Evolutionary conservation across 2,113 vertebrate species (phyloP), one percentile per base, ranked within the genome.

Genomic region (Urocitellus parryii): DNA sequence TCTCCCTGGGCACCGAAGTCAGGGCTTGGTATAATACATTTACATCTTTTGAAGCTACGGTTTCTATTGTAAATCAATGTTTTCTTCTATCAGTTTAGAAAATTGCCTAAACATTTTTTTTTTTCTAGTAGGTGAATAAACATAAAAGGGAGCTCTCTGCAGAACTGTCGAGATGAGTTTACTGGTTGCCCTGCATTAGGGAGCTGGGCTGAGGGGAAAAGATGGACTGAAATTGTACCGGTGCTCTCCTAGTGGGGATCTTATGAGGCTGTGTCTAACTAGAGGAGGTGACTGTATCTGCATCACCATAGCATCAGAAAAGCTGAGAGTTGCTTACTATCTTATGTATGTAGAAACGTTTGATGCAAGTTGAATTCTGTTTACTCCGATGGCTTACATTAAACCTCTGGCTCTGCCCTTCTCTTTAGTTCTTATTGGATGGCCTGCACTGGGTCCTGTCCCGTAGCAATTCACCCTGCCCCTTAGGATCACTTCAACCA

Each of bases 71-170:
- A 92, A 92, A 74, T 27, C 56, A n/a, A 27, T 34, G 20, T 93
- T 97, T 91, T 27, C 48, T 96, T 89, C 32, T 48, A 4, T 58
- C 16, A n/a, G 68, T 88, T 90, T 61, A 42, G 68, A 94, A 67
- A 68, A 88, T 32, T 34, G 16, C 45, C 32, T 81, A 45, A 53
- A 27, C 18, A 8, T 68, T 68, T 24, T 67, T 37, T 37, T 39
- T 67, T 68, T 63, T 92, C 73, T 72, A 76, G 48, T 0, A 58
- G 53, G 17, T 29, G 25, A 53, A 7, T 72, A 11, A 13, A 42
- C 22, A 9, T 27, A 58, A 70, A 86, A 89, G 42, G 16, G 22
- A 94, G 78, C 5, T 32, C 32, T 68, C 82, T 58, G 78, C 14
- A 78, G 51, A 61, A 56, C 22, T 42, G 8, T 53, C 27, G 65